Base-by-base conservation (phyloP, 2,797 vertebrate species). In the Avahi laniger region DNA sequence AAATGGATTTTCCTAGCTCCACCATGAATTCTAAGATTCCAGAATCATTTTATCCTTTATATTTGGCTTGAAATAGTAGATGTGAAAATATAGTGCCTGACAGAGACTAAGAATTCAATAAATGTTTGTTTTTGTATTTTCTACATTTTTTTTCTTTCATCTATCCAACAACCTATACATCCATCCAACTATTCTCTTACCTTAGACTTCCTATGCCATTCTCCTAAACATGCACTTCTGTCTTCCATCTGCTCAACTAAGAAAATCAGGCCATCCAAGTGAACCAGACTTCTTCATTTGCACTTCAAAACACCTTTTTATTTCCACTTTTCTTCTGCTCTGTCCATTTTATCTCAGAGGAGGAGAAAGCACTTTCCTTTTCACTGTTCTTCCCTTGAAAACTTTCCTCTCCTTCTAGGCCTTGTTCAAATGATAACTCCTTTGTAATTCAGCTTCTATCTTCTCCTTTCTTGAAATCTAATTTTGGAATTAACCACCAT, bases 321-420 rank as follows among this genome's bases (percentile, higher is more conserved):
- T 3, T 7, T 80, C 41, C 0, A 41, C 4, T 61, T 94, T 72
- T 69, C 65, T 72, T 50, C 38, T 48, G 8, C 26, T 89, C 7
- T 69, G 18, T 30, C 28, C 46, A 82, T 50, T 76, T 92, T 35
- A 92, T 78, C n/a, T 86, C 33, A 57, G 10, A 79, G 13, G 54
- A 89, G 93, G 33, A 80, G 24, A 57, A 75, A 73, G 7, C 9
- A 61, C 65, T 76, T 94, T 72, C 69, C 92, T 92, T 94, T 61
- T 26, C 46, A 46, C 35, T 79, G 5, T 78, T 43, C 7, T 33
- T 22, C 2, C 30, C 41, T 48, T 76, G 9, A 48, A 84, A 87
- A 75, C 1, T 35, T 43, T 90, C 88, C 30, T 67, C 46, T 93
- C n/a, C n/a, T 84, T 86, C 63, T 50, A 61, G 26, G 17, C 7